Evolutionary conservation across 2,113 vertebrate species (phyloP).

Genomic region (Mastomys coucha): DNA sequence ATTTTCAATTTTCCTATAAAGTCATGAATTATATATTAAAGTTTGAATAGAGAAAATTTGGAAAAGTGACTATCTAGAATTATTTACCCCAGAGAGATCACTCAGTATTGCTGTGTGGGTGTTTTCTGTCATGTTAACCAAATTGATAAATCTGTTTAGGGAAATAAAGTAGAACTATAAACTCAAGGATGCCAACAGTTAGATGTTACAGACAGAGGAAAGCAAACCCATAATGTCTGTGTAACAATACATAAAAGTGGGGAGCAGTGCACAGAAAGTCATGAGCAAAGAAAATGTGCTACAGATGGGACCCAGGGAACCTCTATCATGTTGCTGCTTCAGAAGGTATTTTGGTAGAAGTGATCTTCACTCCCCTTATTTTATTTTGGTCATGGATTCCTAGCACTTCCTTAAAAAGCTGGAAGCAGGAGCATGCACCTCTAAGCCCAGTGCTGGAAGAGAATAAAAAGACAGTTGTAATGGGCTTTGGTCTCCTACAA

Average conservation of each 20-base stretch:
- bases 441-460: not conserved
- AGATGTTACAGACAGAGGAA: not conserved
- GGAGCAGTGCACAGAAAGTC: fast-evolving
- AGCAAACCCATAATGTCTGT: not conserved
- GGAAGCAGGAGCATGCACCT: not conserved
- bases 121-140: not conserved
- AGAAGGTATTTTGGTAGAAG: not conserved
- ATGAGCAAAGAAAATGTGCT: not conserved
- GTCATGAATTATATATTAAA: not conserved
- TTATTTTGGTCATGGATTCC: not conserved
- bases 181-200: not conserved
- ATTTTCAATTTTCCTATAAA: not conserved
- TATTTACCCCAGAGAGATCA: not conserved
- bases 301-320: not conserved
- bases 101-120: not conserved
- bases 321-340: fast-evolving
- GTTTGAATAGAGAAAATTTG: not conserved
- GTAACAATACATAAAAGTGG: fast-evolving
- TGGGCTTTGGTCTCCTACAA: not conserved
- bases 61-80: not conserved
- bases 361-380: not conserved
- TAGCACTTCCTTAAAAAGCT: not conserved
- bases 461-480: not conserved
- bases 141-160: not conserved
- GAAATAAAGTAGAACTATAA: not conserved